Conservation (phyloP, 2,888 invertebrate species). For the Meliscaeva auricollis region DNA sequence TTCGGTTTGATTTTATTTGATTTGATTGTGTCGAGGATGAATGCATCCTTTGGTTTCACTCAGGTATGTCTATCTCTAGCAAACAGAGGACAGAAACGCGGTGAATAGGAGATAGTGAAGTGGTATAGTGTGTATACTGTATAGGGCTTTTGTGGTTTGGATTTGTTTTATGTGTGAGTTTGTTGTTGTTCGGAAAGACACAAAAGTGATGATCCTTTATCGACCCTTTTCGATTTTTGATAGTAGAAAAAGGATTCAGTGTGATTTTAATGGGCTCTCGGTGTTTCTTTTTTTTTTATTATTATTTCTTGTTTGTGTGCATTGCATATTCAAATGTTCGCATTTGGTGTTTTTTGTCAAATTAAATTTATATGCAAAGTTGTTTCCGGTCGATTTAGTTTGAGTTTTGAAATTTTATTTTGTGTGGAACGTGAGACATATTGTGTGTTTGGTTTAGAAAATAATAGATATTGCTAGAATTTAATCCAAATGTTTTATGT, state of each 20-base stretch:
- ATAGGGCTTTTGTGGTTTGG: conserved; percentile 67
- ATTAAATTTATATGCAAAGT: conserved; percentile 72
- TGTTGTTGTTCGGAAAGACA: conserved; percentile 14
- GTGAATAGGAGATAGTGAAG: conserved; percentile 15
- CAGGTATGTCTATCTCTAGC: conserved; percentile 32
- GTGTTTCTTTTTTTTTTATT: not conserved
- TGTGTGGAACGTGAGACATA: conserved; percentile 31
- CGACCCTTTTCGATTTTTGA: conserved; percentile 18
- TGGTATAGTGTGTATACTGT: conserved; percentile 1
- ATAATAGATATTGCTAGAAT: not conserved
- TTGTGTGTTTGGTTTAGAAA: conserved; percentile 29
- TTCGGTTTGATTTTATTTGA: conserved; percentile 33
- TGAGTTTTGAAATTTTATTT: conserved; percentile 12
- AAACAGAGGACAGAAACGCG: conserved; percentile 6
- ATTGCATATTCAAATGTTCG: conserved; percentile 59
- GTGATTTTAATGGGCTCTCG: conserved; percentile 54
- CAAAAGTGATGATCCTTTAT: conserved; percentile 29
- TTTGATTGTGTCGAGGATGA: conserved; percentile 64
- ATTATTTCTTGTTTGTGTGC: too few species aligned
- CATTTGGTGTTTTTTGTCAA: conserved; percentile 60
- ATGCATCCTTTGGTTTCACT: conserved; percentile 52
- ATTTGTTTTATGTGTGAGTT: conserved; percentile 48
- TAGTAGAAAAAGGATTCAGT: conserved; percentile 30
- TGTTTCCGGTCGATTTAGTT: conserved; percentile 74
- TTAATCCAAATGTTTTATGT: not conserved